Evolutionary conservation across 2,113 vertebrate species (phyloP).

Genomic region (Columbina picui): DNA sequence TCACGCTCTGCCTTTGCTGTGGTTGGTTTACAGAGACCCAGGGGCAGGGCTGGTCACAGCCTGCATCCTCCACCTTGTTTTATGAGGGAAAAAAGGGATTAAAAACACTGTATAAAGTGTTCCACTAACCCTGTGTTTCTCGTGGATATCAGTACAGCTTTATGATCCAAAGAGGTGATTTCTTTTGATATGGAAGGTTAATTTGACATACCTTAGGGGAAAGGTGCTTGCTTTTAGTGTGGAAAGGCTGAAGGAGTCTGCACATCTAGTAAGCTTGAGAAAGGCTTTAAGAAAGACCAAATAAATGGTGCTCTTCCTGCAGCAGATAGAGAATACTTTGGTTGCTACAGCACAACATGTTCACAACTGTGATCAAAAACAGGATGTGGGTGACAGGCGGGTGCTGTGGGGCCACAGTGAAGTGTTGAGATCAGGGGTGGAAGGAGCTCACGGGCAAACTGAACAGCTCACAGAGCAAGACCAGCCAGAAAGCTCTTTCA

Average conservation of each 20-base stretch:
- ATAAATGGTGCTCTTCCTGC: not conserved
- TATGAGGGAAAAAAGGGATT: accelerated
- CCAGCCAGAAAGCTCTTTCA: accelerated
- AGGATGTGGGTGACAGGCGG: conserved; percentile 70
- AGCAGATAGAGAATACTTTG: accelerated
- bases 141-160: not conserved
- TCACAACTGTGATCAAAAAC: conserved; percentile 7
- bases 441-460: not conserved
- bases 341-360: not conserved
- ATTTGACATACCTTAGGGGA: not conserved
- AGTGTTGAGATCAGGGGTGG: not conserved
- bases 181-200: not conserved
- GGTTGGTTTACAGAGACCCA: too few species aligned
- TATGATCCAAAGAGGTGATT: not conserved
- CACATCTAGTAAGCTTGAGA: not conserved
- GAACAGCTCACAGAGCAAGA: not conserved
- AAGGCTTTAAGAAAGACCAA: not conserved
- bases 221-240: accelerated
- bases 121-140: not conserved
- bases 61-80: accelerated
- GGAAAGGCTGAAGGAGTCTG: not conserved
- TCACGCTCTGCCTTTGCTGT: not conserved
- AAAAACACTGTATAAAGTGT: not conserved
- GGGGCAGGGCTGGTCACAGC: not conserved
- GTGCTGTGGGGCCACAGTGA: not conserved